Evolutionary conservation across 2,113 vertebrate species (phyloP), one percentile per base, ranked within the genome.

Genomic region (Ailuropoda melanoleuca): DNA sequence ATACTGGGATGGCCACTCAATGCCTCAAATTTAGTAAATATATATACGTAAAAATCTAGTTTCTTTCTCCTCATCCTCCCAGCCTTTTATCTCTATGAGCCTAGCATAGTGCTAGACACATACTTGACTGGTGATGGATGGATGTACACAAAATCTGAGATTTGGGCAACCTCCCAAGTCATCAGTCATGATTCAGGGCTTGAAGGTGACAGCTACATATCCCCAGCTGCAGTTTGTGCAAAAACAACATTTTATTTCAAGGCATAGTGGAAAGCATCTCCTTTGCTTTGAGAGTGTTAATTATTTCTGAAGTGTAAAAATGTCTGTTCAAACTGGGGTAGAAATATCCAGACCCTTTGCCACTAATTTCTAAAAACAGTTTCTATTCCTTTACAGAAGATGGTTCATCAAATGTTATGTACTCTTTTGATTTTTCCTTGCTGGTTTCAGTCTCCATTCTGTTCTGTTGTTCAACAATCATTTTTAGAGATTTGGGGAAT

Each of bases 381-480:
- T 87, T 97, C 58, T 58, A 6, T 92, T 83, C 50, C 83, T 92
- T 97, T 93, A 84, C 17, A 39, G 84, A 95, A 87, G 90, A 68
- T 43, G 56, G 17, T 97, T 98, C 98, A 97, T 98, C 56, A 60
- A 97, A 97, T 46, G 50, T 88, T 50, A 37, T 37, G 86, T 93
- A 97, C 96, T 97, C 97, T 97, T 98, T 98, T 83, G 74, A 95
- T 90, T 97, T 97, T 89, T 84, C 96, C 88, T 96, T 60, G n/a
- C 88, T 94, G 84, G 55, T 88, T 90, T 95, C 88, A 92, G 84
- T 97, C 95, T 92, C 23, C 62, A 68, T 85, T 96, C 93, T 97
- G 53, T 97, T 97, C 89, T 93, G 72, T 93, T 90, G 93, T 95
- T 97, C 66, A 97, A 86, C 34, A 93, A 95, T 93, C 96, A 96